Percentiles rank a stretch among this genome's conserved stretches.
phyloP scores from a whole-genome alignment of 2,888 invertebrate species.

The Netelia inedita region DNA sequence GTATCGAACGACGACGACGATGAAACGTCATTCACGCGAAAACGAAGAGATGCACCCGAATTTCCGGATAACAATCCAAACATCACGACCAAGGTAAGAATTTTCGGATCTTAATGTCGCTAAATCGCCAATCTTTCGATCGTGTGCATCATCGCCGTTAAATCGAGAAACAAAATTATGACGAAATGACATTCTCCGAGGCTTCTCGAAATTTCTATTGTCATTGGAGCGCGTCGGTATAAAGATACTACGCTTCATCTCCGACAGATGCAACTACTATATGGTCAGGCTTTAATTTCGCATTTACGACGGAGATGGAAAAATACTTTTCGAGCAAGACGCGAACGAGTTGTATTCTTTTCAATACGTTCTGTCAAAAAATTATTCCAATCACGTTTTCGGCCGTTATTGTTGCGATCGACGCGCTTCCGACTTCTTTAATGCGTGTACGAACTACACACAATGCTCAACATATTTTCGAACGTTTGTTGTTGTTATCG shows the following conservation, averaged over 20 bases:
- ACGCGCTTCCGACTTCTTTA: background rate
- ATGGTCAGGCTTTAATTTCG: background rate
- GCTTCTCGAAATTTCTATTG: constrained; percentile 1
- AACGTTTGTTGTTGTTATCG: background rate
- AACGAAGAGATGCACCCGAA: constrained; percentile 75
- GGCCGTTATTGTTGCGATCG: background rate
- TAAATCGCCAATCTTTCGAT: background rate
- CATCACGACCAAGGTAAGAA: constrained; percentile 80
- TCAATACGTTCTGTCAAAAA: too few species aligned
- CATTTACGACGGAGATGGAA: background rate
- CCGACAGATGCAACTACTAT: background rate
- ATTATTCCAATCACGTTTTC: background rate
- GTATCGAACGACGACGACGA: constrained; percentile 64
- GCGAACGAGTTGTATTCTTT: too few species aligned
- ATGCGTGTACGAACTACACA: background rate
- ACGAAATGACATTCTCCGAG: constrained; percentile 7
- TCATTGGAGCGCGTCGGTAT: constrained; percentile 36
- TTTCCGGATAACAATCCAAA: constrained; percentile 77
- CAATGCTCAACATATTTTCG: background rate
- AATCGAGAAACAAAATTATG: constrained; percentile 1
- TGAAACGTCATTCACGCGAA: constrained; percentile 77
- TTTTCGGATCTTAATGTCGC: background rate
- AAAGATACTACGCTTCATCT: constrained; percentile 18
- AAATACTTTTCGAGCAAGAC: background rate
- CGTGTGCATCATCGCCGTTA: background rate